Percentiles rank a stretch among this genome's conserved stretches.
Evolutionary conservation across 2,113 vertebrate genomes (phyloP).

Genomic region (Agelaius tricolor): DNA sequence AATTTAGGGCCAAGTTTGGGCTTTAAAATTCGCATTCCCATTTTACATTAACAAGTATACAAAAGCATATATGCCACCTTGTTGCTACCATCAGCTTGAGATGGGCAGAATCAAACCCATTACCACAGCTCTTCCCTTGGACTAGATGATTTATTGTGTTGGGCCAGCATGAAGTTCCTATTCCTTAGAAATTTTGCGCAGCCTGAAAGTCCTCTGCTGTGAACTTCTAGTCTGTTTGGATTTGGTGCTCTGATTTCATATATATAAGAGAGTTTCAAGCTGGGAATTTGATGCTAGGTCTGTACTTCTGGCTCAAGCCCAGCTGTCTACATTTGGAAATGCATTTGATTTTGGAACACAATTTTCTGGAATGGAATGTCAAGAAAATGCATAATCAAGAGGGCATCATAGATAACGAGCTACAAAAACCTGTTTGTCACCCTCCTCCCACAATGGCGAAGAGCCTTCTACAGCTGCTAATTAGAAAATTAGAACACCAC

Average conservation of each 20-base stretch:
- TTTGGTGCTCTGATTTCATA: not conserved
- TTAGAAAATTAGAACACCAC: conserved; percentile 76
- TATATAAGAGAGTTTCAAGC: not conserved
- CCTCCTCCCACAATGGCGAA: conserved; percentile 21
- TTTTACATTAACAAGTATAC: not conserved
- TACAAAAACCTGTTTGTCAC: conserved; percentile 67
- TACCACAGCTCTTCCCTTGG: not conserved
- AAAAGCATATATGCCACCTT: not conserved
- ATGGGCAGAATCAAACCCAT: not conserved
- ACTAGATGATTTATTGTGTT: not conserved
- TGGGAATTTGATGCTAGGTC: not conserved
- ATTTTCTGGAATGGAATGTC: conserved; percentile 45
- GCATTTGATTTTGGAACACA: conserved; percentile 37
- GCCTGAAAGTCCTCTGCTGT: not conserved
- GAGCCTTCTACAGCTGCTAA: conserved; percentile 70
- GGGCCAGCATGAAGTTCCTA: not conserved
- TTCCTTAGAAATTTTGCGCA: not conserved
- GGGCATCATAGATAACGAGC: conserved; percentile 41
- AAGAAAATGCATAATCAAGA: conserved; percentile 61
- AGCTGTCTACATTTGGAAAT: conserved; percentile 16
- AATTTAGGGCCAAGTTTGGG: not conserved
- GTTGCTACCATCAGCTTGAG: not conserved
- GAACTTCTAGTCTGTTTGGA: not conserved
- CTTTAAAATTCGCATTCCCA: not conserved
- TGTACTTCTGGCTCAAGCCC: conserved; percentile 18